Evolutionary conservation across 2,113 vertebrate genomes (phyloP), one percentile per base, ranked within the genome.

Genomic region (Daubentonia madagascariensis): DNA sequence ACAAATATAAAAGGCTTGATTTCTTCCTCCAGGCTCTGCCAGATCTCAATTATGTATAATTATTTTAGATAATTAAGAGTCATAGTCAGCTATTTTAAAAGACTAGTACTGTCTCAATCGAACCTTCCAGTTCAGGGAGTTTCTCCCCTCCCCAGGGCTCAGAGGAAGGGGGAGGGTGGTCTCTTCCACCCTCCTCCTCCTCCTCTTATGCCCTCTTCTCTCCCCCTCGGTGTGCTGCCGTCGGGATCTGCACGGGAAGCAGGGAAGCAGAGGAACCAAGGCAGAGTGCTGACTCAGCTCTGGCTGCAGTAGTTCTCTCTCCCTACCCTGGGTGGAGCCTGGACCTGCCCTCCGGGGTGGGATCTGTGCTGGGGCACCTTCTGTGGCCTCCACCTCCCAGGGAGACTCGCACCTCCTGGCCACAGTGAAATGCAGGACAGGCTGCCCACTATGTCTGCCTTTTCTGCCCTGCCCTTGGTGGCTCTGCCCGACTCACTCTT

Each of bases 181-280:
- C 20, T 65, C 48, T 35, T 32, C 17, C 25, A 3, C 8, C n/a
- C 12, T 63, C 10, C 8, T 59, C 75, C 11, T 25, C 13, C 23
- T 40, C 61, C 67, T 17, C 61, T 52, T 11, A 12, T 57, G 9
- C 30, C 6, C 75, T 13, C 52, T 63, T 11, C 17, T 57, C 25
- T n/a, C 4, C 83, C 75, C 5, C 1, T 20, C 57, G 16, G 23
- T 6, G 3, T 13, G 2, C 25, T 25, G 5, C 32, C 30, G n/a
- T n/a, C 57, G 18, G 13, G 28, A 30, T 10, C 57, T 11, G 22
- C 3, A 11, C 32, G 28, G 32, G 48, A 35, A 67, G 37, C 57
- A 0, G 16, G 13, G 17, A 4, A 6, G 12, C 20, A 30, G 9
- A n/a, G 5, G 14, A 18, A 76, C 2, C 3, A 23, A n/a, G 52